Evolutionary conservation across 1,140 invertebrate species (phyloP).

Genomic region (Drosophila tristis): DNA sequence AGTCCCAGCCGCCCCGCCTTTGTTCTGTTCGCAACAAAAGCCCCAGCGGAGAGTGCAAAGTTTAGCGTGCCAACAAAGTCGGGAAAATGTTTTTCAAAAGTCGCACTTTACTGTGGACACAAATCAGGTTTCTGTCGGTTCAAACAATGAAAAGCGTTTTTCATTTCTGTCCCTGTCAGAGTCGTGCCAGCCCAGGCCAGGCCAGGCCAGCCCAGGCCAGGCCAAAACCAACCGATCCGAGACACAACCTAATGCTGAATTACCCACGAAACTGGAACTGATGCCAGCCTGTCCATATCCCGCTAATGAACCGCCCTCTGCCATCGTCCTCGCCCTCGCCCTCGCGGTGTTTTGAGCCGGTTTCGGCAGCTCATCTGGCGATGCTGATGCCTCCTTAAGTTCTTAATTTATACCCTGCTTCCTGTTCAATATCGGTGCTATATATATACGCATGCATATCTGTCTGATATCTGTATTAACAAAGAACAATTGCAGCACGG

Average conservation of each 20-base stretch:
- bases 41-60: constrained; percentile 56
- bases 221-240: constrained; percentile 2
- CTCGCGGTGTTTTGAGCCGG: constrained; percentile 24
- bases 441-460: constrained; percentile 38
- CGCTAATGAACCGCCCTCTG: constrained; percentile 54
- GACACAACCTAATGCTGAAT: constrained; percentile 26
- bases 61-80: constrained; percentile 42
- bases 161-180: constrained; percentile 13
- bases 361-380: constrained; percentile 21
- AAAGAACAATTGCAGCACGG: constrained; percentile 38
- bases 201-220: background rate
- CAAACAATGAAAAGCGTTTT: constrained; percentile 51
- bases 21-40: constrained; percentile 42
- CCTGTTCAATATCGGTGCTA: constrained; percentile 55
- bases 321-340: constrained; percentile 1
- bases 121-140: constrained; percentile 32
- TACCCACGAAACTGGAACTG: constrained; percentile 1
- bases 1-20: constrained; percentile 9
- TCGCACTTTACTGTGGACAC: constrained; percentile 52
- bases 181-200: constrained; percentile 19
- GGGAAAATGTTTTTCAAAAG: constrained; percentile 25
- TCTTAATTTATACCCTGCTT: constrained; percentile 65
- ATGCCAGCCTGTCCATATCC: constrained; percentile 23
- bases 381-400: constrained; percentile 19
- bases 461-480: constrained; percentile 32